Percentiles rank a stretch among this genome's conserved stretches.
Evolutionary conservation across 1,140 invertebrate species (phyloP).

Genomic region (Portunus trituberculatus): DNA sequence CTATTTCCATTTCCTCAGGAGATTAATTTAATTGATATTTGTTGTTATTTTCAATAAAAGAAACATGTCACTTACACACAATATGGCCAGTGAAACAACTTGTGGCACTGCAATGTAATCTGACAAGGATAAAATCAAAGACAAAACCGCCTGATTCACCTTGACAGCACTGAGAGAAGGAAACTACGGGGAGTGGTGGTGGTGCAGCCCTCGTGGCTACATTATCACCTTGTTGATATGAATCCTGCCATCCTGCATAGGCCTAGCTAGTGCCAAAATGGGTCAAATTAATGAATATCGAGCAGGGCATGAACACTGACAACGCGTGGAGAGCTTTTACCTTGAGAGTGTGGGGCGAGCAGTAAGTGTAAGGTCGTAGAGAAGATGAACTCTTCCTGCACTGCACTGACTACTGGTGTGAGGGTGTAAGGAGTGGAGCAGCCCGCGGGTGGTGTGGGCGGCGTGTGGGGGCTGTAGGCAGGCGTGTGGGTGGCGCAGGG

Average conservation of each 20-base stretch:
- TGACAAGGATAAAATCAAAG: no score
- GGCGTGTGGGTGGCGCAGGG: constrained; percentile 36
- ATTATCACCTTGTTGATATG: neutral
- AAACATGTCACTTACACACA: no score
- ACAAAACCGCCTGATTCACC: neutral
- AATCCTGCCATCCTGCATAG: neutral
- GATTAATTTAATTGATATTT: no score
- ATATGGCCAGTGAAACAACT: no score
- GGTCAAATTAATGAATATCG: neutral
- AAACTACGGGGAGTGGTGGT: neutral
- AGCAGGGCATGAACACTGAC: neutral
- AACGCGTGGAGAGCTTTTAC: neutral
- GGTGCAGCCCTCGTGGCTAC: no score
- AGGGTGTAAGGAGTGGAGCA: neutral
- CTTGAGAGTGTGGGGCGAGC: neutral
- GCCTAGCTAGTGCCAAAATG: neutral
- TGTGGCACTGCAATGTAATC: no score
- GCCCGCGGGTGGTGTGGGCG: neutral
- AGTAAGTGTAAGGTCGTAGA: neutral
- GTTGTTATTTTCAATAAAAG: no score
- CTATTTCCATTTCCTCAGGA: no score
- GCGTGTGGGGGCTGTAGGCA: neutral
- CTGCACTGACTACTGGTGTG: neutral
- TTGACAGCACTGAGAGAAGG: neutral
- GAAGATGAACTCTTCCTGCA: neutral